phyloP scores from a whole-genome alignment of 2,888 invertebrate species.

The Euzetes globulus region DNA sequence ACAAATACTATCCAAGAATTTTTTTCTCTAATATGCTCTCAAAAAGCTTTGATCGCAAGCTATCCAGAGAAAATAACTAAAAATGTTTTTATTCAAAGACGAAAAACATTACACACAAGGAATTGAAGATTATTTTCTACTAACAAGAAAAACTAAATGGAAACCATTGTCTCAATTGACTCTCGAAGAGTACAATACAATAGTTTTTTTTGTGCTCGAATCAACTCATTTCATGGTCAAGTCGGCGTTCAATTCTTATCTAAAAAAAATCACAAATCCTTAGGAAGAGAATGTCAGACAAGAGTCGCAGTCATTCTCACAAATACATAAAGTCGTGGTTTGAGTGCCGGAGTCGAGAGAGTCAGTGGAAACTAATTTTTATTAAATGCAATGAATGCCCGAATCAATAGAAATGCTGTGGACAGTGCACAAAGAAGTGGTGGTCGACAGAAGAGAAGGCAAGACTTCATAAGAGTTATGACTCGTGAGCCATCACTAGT shows the following conservation, averaged over 20 bases:
- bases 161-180: slow-evolving; percentile 16
- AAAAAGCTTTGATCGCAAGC: not conserved
- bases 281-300: not conserved
- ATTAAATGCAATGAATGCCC: slow-evolving; percentile 1
- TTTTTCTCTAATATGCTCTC: not conserved
- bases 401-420: not conserved
- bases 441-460: not conserved
- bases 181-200: not conserved
- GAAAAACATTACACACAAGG: not conserved
- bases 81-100: not conserved
- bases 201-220: not conserved
- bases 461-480: not conserved
- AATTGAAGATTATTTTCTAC: not conserved
- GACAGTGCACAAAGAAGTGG: too few species aligned
- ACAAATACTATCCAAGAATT: not conserved
- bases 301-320: not conserved
- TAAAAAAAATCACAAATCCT: slow-evolving; percentile 5
- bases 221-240: slow-evolving; percentile 11
- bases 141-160: not conserved
- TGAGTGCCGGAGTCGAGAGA: not conserved
- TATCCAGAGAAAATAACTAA: not conserved
- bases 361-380: slow-evolving; percentile 10
- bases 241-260: slow-evolving; percentile 1
- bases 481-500: not conserved
- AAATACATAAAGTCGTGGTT: not conserved